phyloP scores from a whole-genome alignment of 2,888 invertebrate genomes.

The Tiliacea aurago region DNA sequence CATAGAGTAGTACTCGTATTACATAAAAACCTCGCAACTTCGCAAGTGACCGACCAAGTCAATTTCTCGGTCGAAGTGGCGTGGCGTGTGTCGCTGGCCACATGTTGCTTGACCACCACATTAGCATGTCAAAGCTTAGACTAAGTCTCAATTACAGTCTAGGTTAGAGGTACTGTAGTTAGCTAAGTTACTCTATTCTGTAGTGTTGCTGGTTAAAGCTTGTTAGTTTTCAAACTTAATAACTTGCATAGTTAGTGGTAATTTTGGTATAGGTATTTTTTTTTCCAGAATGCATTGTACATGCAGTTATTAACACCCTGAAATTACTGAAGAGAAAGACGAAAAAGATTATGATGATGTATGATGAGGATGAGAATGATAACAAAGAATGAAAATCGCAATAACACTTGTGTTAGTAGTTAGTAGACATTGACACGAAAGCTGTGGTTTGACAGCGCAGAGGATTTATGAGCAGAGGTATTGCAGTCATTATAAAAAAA shows the following conservation, averaged over 20 bases:
- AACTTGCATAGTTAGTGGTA: conserved; percentile 30
- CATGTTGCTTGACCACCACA: conserved; percentile 82
- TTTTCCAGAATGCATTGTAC: neutral
- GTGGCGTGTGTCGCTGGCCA: conserved; percentile 69
- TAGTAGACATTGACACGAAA: too few relatives aligned
- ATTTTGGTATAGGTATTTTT: conserved; percentile 8
- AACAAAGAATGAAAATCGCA: neutral
- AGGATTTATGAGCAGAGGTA: too few relatives aligned
- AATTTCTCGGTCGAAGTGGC: conserved; percentile 56
- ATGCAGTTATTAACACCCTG: neutral
- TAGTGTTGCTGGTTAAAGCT: conserved; percentile 30
- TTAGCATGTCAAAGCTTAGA: conserved; percentile 87
- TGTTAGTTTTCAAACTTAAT: conserved; percentile 48
- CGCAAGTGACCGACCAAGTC: conserved; percentile 26
- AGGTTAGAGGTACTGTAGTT: conserved; percentile 20
- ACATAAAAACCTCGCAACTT: conserved; percentile 11
- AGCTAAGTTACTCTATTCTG: conserved; percentile 39
- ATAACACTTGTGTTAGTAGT: neutral
- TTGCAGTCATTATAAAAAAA: too few relatives aligned
- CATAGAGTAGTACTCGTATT: neutral
- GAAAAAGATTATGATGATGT: too few relatives aligned
- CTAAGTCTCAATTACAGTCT: conserved; percentile 81
- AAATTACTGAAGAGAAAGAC: neutral
- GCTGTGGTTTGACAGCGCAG: too few relatives aligned
- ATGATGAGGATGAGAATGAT: too few relatives aligned